phyloP scores from a whole-genome alignment of 53 echinoderm and acorn worm species.

The Patiria pectinifera region DNA sequence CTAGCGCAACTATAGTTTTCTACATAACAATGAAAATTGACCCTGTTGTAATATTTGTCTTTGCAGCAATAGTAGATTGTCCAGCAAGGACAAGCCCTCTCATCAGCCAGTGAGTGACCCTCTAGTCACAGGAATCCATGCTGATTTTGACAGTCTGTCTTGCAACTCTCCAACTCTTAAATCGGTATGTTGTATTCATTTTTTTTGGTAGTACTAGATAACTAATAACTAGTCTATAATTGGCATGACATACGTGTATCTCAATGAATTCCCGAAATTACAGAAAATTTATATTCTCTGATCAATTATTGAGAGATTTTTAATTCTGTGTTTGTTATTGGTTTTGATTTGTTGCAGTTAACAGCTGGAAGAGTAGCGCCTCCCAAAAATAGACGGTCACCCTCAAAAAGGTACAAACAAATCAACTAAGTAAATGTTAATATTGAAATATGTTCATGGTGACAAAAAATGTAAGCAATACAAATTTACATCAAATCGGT shows the following conservation, averaged over 20 bases:
- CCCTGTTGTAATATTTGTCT: background rate
- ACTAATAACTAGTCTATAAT: too few species aligned
- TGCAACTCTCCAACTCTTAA: constrained; percentile 74
- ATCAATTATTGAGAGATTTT: background rate
- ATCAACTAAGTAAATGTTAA: background rate
- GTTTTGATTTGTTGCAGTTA: constrained; percentile 62
- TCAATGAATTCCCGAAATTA: too few species aligned
- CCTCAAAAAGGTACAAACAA: constrained; percentile 70
- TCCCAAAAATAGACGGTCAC: constrained; percentile 74
- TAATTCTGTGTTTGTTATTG: background rate
- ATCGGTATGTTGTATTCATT: constrained; percentile 68
- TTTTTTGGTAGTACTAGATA: background rate
- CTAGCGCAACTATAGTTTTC: background rate
- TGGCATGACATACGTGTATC: too few species aligned
- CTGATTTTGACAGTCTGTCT: constrained; percentile 71
- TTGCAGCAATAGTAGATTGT: constrained; percentile 16
- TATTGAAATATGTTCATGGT: too few species aligned
- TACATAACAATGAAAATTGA: background rate
- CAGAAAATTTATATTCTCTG: background rate
- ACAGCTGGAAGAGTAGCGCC: constrained; percentile 85
- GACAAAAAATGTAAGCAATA: too few species aligned
- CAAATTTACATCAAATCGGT: too few species aligned
- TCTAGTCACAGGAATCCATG: background rate
- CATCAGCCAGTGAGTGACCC: background rate
- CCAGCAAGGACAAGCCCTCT: background rate